Conservation (phyloP, 2,888 invertebrate species). For the Leptura quadrifasciata region DNA sequence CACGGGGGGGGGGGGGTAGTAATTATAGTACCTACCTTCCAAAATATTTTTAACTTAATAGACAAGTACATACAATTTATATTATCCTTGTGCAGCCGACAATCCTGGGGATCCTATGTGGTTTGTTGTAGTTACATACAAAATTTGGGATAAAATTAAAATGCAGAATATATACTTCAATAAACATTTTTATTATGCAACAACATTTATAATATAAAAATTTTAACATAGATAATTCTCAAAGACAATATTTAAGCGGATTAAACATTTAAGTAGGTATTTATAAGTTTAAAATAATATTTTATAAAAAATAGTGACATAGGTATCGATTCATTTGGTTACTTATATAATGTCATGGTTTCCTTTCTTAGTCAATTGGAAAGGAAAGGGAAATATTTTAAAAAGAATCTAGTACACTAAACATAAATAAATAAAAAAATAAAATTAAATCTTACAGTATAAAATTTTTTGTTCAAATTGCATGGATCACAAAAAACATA, state of each 20-base stretch:
- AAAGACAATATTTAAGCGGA: constrained; percentile 25
- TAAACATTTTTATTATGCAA: constrained; percentile 36
- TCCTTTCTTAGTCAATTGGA: background rate
- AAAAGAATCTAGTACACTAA: background rate
- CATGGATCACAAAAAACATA: no score
- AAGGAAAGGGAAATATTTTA: background rate
- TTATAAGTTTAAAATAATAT: constrained; percentile 12
- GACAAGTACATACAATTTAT: no score
- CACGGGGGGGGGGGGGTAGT: no score
- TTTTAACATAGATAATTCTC: constrained; percentile 35
- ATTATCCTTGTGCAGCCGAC: no score
- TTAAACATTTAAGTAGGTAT: constrained; percentile 14
- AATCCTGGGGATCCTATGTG: no score
- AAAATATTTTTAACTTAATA: no score
- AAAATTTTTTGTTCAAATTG: background rate
- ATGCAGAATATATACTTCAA: background rate
- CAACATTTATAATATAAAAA: constrained; percentile 44
- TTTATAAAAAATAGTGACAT: background rate
- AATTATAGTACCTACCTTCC: no score
- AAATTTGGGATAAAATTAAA: background rate
- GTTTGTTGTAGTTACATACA: no score
- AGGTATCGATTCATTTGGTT: background rate
- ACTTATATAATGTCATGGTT: background rate
- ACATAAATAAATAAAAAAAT: background rate
- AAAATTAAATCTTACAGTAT: background rate